Evolutionary conservation across 2,888 invertebrate genomes (phyloP).

Genomic region (Crocallis elinguaria): DNA sequence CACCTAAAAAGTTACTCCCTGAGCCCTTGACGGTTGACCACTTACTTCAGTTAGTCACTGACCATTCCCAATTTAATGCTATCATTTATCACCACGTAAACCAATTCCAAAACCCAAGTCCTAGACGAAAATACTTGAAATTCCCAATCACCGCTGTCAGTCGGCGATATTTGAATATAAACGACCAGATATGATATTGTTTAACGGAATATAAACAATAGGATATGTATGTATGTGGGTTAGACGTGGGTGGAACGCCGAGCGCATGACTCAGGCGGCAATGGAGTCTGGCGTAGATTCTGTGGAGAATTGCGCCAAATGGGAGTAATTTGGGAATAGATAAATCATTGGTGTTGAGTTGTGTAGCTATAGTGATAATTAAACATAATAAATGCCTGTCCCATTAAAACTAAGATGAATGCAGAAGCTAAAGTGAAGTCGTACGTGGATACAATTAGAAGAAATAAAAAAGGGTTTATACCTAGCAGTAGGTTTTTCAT

Average conservation of each 20-base stretch:
- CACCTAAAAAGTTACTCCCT: too few species aligned
- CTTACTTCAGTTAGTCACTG: not conserved
- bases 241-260: conserved; percentile 31
- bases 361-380: too few species aligned
- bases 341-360: not conserved
- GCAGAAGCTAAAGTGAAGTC: too few species aligned
- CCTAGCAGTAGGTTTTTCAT: too few species aligned
- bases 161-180: conserved; percentile 35
- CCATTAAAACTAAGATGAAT: too few species aligned
- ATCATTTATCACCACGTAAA: not conserved
- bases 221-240: conserved; percentile 32
- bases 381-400: too few species aligned
- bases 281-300: not conserved
- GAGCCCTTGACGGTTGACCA: too few species aligned
- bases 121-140: conserved; percentile 15
- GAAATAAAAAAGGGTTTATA: too few species aligned
- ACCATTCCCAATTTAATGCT: not conserved
- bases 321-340: not conserved
- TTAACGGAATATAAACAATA: conserved; percentile 34
- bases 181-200: conserved; percentile 38
- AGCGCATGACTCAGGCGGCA: conserved; percentile 30
- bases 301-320: not conserved
- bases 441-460: too few species aligned
- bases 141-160: conserved; percentile 25
- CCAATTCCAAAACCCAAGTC: not conserved